These are phyloP conservation scores for Drosophila arawakana DNA, from an alignment of 1,140 invertebrate species.

Conservation along the genomic window DNA sequence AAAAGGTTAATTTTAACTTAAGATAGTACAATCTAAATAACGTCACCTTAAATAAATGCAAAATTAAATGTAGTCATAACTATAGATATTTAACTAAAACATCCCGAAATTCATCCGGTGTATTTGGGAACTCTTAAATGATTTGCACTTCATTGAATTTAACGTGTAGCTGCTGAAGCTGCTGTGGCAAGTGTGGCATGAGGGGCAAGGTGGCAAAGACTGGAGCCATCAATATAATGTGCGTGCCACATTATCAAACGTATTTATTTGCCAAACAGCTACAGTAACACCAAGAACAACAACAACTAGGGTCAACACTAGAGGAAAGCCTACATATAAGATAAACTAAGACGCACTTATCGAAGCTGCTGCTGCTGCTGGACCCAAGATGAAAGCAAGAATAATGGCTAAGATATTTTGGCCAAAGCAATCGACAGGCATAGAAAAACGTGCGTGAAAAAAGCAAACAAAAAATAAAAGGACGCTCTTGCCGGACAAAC, in stretches of 20 bases:
- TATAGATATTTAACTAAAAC: background rate
- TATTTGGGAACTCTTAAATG: constrained; percentile 43
- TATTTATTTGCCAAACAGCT: constrained; percentile 74
- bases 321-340: constrained; percentile 52
- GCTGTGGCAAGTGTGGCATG: background rate
- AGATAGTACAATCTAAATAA: background rate
- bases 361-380: constrained; percentile 25
- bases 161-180: constrained; percentile 9
- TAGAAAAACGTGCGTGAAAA: constrained; percentile 15
- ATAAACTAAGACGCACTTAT: constrained; percentile 72
- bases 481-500: constrained; percentile 13
- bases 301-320: constrained; percentile 33
- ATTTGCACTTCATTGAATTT: constrained; percentile 61
- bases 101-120: background rate
- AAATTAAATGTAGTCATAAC: background rate
- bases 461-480: constrained; percentile 24
- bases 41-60: background rate
- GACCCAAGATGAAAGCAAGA: constrained; percentile 57
- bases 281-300: constrained; percentile 30
- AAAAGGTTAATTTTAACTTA: background rate
- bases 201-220: background rate
- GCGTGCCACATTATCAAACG: constrained; percentile 74
- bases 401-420: constrained; percentile 56
- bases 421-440: constrained; percentile 28
- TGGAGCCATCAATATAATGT: constrained; percentile 59